phyloP scores from a whole-genome alignment of 2,113 vertebrate species.

The Chauna torquata region DNA sequence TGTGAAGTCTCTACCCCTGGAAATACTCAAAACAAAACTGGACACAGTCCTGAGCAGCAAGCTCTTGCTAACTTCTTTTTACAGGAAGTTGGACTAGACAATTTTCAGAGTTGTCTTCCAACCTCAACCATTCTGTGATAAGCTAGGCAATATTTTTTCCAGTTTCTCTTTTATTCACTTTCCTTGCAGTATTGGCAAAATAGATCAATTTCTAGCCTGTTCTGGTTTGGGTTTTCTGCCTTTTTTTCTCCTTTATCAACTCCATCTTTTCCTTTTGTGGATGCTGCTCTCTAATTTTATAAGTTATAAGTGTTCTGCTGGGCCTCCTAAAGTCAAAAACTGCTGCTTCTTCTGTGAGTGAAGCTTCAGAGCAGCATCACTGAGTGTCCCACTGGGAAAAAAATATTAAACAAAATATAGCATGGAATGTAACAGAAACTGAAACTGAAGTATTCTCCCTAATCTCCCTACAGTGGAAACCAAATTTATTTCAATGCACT shows the following conservation, averaged over 20 bases:
- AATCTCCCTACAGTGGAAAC: not conserved
- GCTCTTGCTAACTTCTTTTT: not conserved
- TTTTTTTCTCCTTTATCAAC: not conserved
- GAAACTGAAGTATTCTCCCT: not conserved
- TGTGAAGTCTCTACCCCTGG: not conserved
- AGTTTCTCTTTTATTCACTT: not conserved
- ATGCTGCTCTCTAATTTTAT: not conserved
- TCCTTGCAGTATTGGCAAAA: not conserved
- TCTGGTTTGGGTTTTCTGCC: not conserved
- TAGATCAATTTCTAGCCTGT: not conserved
- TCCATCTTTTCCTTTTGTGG: not conserved
- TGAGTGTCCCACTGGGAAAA: not conserved
- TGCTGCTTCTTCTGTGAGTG: not conserved
- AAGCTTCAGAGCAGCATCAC: not conserved
- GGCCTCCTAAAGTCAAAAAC: not conserved
- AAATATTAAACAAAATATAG: not conserved
- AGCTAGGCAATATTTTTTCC: not conserved
- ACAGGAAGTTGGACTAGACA: not conserved
- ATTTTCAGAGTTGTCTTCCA: not conserved
- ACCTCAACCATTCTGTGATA: not conserved
- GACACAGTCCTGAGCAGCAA: not conserved
- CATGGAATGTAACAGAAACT: not conserved
- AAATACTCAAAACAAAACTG: not conserved
- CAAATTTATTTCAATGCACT: not conserved
- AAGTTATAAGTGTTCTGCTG: not conserved